Evolutionary conservation across 2,888 invertebrate species (phyloP), one percentile per base, ranked within the genome.

Genomic region (Panzeria rudis): DNA sequence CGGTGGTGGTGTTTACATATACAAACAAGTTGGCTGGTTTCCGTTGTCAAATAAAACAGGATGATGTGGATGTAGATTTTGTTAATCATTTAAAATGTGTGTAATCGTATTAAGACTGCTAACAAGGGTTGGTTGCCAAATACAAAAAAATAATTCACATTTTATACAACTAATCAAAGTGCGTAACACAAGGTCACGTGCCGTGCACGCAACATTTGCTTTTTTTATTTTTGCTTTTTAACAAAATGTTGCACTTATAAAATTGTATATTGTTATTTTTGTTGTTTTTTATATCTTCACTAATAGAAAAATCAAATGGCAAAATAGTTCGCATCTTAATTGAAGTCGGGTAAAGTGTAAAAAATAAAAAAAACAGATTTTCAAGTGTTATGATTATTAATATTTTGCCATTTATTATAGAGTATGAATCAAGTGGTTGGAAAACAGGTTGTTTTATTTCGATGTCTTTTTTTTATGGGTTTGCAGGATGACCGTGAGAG

Each of bases 161-260:
- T 59, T 50, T 72, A 85, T 87, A 66, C 72, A 73, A 84, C 89
- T 91, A 90, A 90, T 91, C 91, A 90, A 87, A 89, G 88, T 88
- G 91, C 90, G 88, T 89, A 86, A 81, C 87, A 80, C 87, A 52
- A 79, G 87, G 89, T 84, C 90, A 90, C 91, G 90, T 90, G 90
- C 86, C 91, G 75, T 50, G 50, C 84, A 83, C 75, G 77, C 80
- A 62, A 71, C 77, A 71, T 78, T 79, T 59, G 64, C 47, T 54
- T 59, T 25, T 35, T 35, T 17, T 54, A 13, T 7, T 35, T 32
- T 56, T 64, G 11, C 23, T 72, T 44, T 66, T 66, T 72, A 29
- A 75, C 79, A 84, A 84, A 84, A 79, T 56, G 64, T 79, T 78
- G 75, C 82, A 79, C 82, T 85, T 79, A 85, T 66, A 38, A 64